phyloP scores from a whole-genome alignment of 1,140 invertebrate genomes.

The Pseudoatta argentina region DNA sequence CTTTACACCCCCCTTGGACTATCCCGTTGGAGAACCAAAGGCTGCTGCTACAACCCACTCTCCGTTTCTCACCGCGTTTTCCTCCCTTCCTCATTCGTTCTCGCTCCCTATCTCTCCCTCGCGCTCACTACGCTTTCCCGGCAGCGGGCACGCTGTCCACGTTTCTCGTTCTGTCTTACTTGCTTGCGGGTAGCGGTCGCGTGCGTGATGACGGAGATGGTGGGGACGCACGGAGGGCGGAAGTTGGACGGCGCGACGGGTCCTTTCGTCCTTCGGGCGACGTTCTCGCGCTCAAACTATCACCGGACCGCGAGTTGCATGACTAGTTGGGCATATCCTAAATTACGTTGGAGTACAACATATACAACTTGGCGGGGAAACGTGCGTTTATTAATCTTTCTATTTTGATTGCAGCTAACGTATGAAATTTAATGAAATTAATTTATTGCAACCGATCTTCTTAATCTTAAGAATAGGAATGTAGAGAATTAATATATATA shows the following conservation, averaged over 20 bases:
- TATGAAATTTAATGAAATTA: background rate
- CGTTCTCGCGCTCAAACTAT: constrained; percentile 56
- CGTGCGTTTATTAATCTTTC: background rate
- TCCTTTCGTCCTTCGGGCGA: constrained; percentile 66
- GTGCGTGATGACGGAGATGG: constrained; percentile 77
- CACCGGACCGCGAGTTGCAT: constrained; percentile 27
- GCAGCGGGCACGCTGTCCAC: constrained; percentile 54
- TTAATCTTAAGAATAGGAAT: background rate
- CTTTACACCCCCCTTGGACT: constrained; percentile 82
- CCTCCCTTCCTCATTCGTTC: constrained; percentile 63
- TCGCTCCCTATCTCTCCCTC: constrained; percentile 28
- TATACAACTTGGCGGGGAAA: background rate
- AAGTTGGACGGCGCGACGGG: constrained; percentile 58
- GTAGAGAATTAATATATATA: background rate
- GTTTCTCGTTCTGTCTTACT: constrained; percentile 62
- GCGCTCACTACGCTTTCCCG: constrained; percentile 36
- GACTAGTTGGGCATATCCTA: constrained; percentile 39
- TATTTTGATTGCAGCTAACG: background rate
- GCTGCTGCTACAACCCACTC: constrained; percentile 74
- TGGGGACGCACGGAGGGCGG: constrained; percentile 48
- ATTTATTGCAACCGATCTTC: background rate
- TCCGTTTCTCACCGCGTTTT: constrained; percentile 67
- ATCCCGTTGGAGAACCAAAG: constrained; percentile 72
- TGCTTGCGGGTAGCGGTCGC: constrained; percentile 78
- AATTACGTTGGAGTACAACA: constrained; percentile 3